phyloP scores from a whole-genome alignment of 2,797 vertebrate species.

The Melanotaenia boesemani region DNA sequence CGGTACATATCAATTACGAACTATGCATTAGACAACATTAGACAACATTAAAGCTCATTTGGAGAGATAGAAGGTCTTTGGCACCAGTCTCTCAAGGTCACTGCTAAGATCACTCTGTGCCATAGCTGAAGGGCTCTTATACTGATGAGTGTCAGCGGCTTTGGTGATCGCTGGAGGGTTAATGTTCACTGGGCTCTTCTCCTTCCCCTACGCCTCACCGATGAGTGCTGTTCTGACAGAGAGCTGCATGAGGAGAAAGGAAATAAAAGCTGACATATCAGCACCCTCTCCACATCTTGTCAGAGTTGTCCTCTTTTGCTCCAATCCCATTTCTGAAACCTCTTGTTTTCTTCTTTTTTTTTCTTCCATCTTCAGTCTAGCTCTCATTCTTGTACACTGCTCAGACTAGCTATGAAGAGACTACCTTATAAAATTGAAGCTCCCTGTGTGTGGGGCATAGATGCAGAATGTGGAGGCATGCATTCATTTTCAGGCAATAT shows the following conservation, averaged over 20 bases:
- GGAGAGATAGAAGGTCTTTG: constrained; percentile 54
- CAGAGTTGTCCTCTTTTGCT: constrained; percentile 63
- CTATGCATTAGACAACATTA: constrained; percentile 73
- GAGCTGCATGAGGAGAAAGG: constrained; percentile 48
- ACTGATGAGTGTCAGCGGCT: constrained; percentile 74
- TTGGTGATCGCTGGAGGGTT: constrained; percentile 57
- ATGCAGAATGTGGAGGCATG: constrained; percentile 11
- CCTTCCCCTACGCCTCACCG: constrained; percentile 26
- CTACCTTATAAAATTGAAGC: constrained; percentile 38
- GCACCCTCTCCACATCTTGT: constrained; percentile 62
- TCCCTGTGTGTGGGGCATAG: constrained; percentile 27
- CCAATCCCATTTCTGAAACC: constrained; percentile 50
- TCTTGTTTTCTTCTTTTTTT: constrained; percentile 36
- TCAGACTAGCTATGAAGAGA: constrained; percentile 22
- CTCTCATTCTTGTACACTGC: constrained; percentile 22
- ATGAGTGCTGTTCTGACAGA: constrained; percentile 63
- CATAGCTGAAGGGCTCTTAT: constrained; percentile 70
- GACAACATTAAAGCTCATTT: constrained; percentile 74
- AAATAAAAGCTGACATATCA: constrained; percentile 68
- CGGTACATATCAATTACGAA: constrained; percentile 65
- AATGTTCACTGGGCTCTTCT: constrained; percentile 49
- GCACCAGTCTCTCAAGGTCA: constrained; percentile 81
- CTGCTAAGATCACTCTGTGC: constrained; percentile 53
- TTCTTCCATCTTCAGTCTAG: not conserved
- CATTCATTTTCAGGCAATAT: constrained; percentile 17